phyloP scores from a whole-genome alignment of 2,888 invertebrate species.

The Folsomia candida region DNA sequence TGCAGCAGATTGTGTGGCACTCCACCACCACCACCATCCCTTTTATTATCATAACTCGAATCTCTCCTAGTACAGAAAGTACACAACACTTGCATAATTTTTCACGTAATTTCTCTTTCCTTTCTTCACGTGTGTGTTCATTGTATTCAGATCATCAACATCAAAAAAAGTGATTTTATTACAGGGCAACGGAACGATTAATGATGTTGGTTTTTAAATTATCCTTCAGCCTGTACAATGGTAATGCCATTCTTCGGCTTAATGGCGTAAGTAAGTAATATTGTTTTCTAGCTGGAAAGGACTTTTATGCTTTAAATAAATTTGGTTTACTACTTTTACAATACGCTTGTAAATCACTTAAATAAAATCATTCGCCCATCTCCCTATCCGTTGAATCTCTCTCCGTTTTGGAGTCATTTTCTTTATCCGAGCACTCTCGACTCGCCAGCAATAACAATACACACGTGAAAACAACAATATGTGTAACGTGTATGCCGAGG shows the following conservation, averaged over 20 bases:
- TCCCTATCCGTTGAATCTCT: not conserved
- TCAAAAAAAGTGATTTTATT: not conserved
- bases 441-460: not conserved
- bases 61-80: slow-evolving; percentile 1
- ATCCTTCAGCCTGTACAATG: not conserved
- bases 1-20: not conserved
- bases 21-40: slow-evolving; percentile 8
- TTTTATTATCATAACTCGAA: not conserved
- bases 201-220: not conserved
- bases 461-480: not conserved
- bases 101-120: not conserved
- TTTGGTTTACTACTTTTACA: not conserved
- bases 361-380: not conserved
- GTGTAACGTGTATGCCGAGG: not conserved
- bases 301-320: not conserved
- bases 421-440: not conserved
- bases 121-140: not conserved
- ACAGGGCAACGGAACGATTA: not conserved
- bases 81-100: not conserved
- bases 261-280: too few relatives aligned
- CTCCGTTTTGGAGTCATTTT: not conserved
- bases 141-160: not conserved
- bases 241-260: not conserved
- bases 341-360: not conserved
- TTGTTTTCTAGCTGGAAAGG: too few relatives aligned